Evolutionary conservation across 2,113 vertebrate species (phyloP).

Genomic region (Percopsis transmontana): DNA sequence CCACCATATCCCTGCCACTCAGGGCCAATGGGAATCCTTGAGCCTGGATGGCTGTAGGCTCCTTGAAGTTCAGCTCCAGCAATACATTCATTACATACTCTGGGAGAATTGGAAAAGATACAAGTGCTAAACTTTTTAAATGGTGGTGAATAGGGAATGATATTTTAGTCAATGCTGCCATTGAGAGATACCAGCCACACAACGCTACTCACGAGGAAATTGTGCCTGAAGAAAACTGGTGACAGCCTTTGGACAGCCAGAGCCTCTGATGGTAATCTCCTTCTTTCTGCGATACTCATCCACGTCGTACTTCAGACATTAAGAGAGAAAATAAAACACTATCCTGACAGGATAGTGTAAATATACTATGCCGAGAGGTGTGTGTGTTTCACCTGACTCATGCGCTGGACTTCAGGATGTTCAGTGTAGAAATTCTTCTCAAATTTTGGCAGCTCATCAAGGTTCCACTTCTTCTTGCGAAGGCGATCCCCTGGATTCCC

Average conservation of each 20-base stretch:
- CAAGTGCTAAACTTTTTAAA: not conserved
- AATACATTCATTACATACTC: slow-evolving; percentile 96
- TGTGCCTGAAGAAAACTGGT: slow-evolving; percentile 91
- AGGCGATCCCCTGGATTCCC: slow-evolving; percentile 95
- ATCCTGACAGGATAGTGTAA: not conserved
- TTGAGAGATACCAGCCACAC: too few relatives aligned
- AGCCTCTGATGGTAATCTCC: slow-evolving; percentile 91
- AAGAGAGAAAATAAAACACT: not conserved
- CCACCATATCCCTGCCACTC: slow-evolving; percentile 97
- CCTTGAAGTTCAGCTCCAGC: slow-evolving; percentile 93
- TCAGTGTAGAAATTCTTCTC: slow-evolving; percentile 98
- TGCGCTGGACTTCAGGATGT: slow-evolving; percentile 87
- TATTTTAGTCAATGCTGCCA: too few relatives aligned
- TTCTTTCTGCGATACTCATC: slow-evolving; percentile 91
- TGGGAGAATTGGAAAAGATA: slow-evolving; percentile 51
- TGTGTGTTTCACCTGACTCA: slow-evolving; percentile 77
- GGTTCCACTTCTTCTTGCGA: slow-evolving; percentile 95
- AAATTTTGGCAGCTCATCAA: slow-evolving; percentile 94
- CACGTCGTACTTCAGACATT: slow-evolving; percentile 82
- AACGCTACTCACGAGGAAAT: slow-evolving; percentile 89
- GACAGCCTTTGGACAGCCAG: slow-evolving; percentile 88
- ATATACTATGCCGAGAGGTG: not conserved
- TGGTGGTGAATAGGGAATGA: too few relatives aligned
- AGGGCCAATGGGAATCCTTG: slow-evolving; percentile 95
- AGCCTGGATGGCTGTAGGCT: slow-evolving; percentile 95